A percentile compares a stretch with the other conserved stretches of the same genome.
Conservation (phyloP, 2,113 vertebrate species). For the Rattus rattus region DNA sequence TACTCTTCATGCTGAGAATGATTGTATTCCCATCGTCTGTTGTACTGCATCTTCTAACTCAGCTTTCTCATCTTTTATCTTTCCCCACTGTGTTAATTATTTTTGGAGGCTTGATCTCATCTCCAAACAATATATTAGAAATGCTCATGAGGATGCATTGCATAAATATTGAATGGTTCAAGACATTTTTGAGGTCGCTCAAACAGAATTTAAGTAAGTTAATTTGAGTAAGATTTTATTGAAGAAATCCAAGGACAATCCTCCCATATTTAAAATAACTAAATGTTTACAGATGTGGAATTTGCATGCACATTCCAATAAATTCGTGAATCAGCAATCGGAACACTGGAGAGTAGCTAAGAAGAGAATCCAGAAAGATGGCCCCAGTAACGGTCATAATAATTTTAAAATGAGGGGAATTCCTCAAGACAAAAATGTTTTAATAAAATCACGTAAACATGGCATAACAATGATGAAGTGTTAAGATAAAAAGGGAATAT, state of each 20-base stretch:
- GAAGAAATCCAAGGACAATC: constrained; percentile 79
- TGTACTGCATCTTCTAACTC: constrained; percentile 73
- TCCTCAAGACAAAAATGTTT: constrained; percentile 50
- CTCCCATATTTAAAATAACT: constrained; percentile 80
- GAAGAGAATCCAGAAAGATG: background rate
- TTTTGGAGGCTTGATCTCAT: constrained; percentile 77
- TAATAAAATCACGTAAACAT: constrained; percentile 57
- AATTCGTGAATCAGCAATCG: constrained; percentile 66
- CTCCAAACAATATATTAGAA: constrained; percentile 78
- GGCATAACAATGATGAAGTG: constrained; percentile 1
- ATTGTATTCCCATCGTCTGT: constrained; percentile 66
- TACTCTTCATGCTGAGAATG: constrained; percentile 73
- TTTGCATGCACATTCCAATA: constrained; percentile 61
- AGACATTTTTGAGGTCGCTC: constrained; percentile 76
- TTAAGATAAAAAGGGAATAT: background rate
- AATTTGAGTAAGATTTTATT: constrained; percentile 80
- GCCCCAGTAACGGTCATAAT: constrained; percentile 29
- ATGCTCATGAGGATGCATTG: constrained; percentile 66
- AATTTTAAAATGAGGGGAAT: background rate
- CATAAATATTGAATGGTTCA: constrained; percentile 75
- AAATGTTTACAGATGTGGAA: constrained; percentile 72
- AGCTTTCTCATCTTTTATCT: constrained; percentile 69
- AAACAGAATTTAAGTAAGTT: constrained; percentile 80
- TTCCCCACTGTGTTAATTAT: constrained; percentile 75
- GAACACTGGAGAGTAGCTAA: constrained; percentile 34